Conservation (phyloP, 2,888 invertebrate species). For the Watsonalla binaria region DNA sequence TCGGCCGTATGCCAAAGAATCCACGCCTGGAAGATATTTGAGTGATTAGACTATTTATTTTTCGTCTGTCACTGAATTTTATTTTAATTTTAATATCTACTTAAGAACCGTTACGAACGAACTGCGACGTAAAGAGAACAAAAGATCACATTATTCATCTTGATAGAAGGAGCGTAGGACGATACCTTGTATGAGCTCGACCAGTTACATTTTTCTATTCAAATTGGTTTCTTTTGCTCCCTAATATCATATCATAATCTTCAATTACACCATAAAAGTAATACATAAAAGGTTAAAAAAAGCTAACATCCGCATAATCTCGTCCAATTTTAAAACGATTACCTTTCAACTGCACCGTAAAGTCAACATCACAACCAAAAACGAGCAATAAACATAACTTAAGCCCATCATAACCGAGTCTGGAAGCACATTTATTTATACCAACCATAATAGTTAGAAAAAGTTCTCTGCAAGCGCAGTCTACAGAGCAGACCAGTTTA, state of each 20-base stretch:
- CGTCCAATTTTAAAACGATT: neutral
- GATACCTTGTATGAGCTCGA: too few relatives aligned
- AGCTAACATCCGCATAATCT: neutral
- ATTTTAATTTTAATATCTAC: constrained; percentile 16
- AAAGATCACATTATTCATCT: neutral
- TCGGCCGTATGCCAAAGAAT: constrained; percentile 71
- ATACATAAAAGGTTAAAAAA: neutral
- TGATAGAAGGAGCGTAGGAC: too few relatives aligned
- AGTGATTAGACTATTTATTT: constrained; percentile 59
- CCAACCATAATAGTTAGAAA: constrained; percentile 24
- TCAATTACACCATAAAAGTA: too few relatives aligned
- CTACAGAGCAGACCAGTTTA: constrained; percentile 14
- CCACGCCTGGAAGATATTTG: constrained; percentile 69
- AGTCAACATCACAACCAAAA: neutral
- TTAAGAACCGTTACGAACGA: constrained; percentile 9
- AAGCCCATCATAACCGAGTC: constrained; percentile 14
- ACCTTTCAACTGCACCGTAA: neutral
- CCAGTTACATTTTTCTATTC: too few relatives aligned
- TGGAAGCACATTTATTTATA: constrained; percentile 21
- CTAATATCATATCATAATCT: too few relatives aligned
- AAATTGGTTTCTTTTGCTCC: too few relatives aligned
- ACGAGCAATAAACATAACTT: constrained; percentile 23
- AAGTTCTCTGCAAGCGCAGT: constrained; percentile 16
- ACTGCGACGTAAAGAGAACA: neutral
- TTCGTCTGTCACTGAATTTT: constrained; percentile 22